phyloP scores from a whole-genome alignment of 2,113 vertebrate genomes.

The Amphiprion percula region DNA sequence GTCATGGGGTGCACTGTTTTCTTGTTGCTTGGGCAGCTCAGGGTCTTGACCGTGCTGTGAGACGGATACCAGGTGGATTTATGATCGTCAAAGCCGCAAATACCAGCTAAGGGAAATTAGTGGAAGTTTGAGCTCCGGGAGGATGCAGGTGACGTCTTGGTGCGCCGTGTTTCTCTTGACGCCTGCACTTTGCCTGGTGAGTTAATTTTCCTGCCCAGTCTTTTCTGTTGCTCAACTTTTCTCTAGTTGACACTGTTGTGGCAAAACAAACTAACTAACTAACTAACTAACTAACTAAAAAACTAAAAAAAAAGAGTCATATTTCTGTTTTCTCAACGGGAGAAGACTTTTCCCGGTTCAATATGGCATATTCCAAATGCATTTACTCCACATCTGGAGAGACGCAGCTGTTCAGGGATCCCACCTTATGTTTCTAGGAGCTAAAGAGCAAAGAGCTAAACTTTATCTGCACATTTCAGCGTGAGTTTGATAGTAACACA shows the following conservation, averaged over 20 bases:
- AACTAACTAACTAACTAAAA: too few relatives aligned
- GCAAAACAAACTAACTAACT: too few relatives aligned
- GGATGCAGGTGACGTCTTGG: conserved; percentile 95
- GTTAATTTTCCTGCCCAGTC: conserved; percentile 66
- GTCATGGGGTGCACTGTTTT: conserved; percentile 92
- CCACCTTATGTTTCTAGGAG: neutral
- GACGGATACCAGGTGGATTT: conserved; percentile 93
- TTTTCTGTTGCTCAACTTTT: conserved; percentile 16
- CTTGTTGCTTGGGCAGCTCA: conserved; percentile 89
- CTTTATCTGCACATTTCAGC: neutral
- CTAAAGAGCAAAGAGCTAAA: neutral
- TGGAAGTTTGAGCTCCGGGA: conserved; percentile 93
- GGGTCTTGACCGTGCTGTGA: conserved; percentile 87
- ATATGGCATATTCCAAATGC: neutral
- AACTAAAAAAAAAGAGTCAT: too few relatives aligned
- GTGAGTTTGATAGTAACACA: neutral
- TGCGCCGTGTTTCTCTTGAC: conserved; percentile 94
- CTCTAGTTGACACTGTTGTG: neutral
- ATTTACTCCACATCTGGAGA: neutral
- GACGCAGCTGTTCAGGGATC: neutral
- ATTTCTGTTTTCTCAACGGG: neutral
- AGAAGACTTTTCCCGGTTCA: neutral
- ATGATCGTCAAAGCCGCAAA: conserved; percentile 91
- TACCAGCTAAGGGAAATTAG: conserved; percentile 87
- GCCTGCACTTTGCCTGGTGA: conserved; percentile 93